Evolutionary conservation across 2,797 vertebrate species (phyloP).

Genomic region (Rhinichthys osculus): DNA sequence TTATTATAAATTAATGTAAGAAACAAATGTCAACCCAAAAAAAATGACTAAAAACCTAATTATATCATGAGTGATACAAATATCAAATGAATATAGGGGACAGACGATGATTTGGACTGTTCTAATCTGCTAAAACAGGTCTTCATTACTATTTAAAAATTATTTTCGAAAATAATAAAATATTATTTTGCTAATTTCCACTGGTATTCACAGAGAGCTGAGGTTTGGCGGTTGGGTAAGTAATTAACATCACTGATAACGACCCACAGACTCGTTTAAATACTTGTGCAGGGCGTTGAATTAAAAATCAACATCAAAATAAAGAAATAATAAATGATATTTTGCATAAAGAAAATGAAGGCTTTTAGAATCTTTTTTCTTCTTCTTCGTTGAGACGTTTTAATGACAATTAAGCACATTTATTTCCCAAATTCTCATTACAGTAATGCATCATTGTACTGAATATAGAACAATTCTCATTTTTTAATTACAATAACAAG

Average conservation of each 20-base stretch:
- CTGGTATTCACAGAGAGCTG: background rate
- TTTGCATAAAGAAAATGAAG: background rate
- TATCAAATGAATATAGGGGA: slow-evolving; percentile 22
- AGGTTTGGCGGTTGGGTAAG: slow-evolving; percentile 3
- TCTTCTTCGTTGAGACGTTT: background rate
- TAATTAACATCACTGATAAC: background rate
- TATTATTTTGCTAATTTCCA: background rate
- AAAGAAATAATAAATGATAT: background rate
- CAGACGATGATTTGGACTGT: background rate
- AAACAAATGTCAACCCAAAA: background rate
- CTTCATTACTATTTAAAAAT: background rate
- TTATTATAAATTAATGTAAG: background rate
- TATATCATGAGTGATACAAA: background rate
- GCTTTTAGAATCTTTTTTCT: background rate
- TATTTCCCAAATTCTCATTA: background rate
- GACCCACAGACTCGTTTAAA: background rate
- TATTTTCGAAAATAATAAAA: background rate
- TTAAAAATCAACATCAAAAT: background rate
- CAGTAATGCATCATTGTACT: background rate
- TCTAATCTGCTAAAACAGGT: slow-evolving; percentile 2
- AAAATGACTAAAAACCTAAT: background rate
- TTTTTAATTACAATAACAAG: background rate
- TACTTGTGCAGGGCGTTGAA: background rate
- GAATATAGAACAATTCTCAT: background rate
- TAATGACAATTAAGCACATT: background rate